phyloP scores from a whole-genome alignment of 2,888 invertebrate genomes.

The Myopa tessellatipennis region DNA sequence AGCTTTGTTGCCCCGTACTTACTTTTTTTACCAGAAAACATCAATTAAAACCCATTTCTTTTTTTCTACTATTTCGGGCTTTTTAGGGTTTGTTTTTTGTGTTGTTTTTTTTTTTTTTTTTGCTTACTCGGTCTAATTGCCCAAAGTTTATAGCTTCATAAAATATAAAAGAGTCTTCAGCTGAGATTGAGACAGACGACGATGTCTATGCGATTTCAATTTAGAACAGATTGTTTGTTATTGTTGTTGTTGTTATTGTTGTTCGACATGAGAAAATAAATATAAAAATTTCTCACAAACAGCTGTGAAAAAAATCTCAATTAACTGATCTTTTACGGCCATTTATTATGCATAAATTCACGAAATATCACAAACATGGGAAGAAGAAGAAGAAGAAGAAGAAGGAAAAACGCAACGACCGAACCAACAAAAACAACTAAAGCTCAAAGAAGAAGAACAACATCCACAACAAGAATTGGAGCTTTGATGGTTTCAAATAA shows the following conservation, averaged over 20 bases:
- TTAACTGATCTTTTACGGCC: slow-evolving; percentile 47
- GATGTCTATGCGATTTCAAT: neutral
- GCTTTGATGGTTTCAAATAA: no score
- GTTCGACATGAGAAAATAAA: slow-evolving; percentile 7
- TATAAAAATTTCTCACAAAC: slow-evolving; percentile 57
- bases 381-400: neutral
- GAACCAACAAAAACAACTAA: no score
- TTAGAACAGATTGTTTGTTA: neutral
- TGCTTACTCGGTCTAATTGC: neutral
- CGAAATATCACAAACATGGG: slow-evolving; percentile 48
- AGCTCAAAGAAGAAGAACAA: no score
- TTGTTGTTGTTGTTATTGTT: neutral
- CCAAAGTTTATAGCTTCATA: neutral
- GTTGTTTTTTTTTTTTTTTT: neutral
- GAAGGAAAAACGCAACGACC: neutral
- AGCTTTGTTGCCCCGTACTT: no score
- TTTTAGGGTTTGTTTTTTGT: neutral
- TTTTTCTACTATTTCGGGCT: no score
- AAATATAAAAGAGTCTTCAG: slow-evolving; percentile 2
- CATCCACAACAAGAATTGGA: no score
- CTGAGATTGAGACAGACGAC: neutral
- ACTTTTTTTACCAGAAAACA: neutral
- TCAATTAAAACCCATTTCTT: neutral
- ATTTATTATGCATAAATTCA: slow-evolving; percentile 61
- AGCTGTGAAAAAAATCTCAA: slow-evolving; percentile 61